Evolutionary conservation across 37 sponge, comb jelly and placozoan species (phyloP).

Genomic region (Axinella damicornis): DNA sequence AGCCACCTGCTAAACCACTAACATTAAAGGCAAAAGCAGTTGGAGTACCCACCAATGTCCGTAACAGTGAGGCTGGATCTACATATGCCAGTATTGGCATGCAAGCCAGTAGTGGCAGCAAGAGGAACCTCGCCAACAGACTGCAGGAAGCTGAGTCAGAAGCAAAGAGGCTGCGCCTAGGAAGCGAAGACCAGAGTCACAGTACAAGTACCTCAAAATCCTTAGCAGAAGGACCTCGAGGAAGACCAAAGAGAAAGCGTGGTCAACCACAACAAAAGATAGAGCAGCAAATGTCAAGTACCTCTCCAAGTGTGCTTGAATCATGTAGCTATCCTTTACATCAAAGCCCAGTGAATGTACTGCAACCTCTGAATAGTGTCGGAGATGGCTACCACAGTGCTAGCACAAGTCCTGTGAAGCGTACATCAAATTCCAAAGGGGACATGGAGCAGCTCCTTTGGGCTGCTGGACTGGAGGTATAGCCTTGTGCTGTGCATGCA

Average conservation of each 20-base stretch:
- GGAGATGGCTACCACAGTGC: background rate
- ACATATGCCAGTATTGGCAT: too few species aligned
- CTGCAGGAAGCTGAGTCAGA: slow-evolving; percentile 1
- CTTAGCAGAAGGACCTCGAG: background rate
- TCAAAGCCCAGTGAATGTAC: too few species aligned
- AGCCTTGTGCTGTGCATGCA: too few species aligned
- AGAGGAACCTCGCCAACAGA: slow-evolving; percentile 9
- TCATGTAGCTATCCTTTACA: too few species aligned
- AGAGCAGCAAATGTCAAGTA: background rate
- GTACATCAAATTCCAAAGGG: background rate
- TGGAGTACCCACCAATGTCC: background rate
- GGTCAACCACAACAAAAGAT: background rate
- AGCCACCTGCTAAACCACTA: background rate
- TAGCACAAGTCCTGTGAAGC: background rate
- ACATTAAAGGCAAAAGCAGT: background rate
- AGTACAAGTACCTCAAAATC: background rate
- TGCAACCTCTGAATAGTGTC: background rate
- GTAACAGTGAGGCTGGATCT: background rate
- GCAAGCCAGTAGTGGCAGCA: slow-evolving; percentile 6
- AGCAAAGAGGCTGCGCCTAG: slow-evolving; percentile 4
- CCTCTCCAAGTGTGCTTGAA: background rate
- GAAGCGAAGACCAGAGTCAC: background rate
- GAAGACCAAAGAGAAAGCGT: background rate
- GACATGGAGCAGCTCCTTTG: slow-evolving; percentile 26
- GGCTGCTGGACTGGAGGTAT: slow-evolving; percentile 71